These are phyloP conservation scores for Anarsia innoxiella DNA, from an alignment of 2,888 invertebrate species.

Conservation along the genomic window DNA sequence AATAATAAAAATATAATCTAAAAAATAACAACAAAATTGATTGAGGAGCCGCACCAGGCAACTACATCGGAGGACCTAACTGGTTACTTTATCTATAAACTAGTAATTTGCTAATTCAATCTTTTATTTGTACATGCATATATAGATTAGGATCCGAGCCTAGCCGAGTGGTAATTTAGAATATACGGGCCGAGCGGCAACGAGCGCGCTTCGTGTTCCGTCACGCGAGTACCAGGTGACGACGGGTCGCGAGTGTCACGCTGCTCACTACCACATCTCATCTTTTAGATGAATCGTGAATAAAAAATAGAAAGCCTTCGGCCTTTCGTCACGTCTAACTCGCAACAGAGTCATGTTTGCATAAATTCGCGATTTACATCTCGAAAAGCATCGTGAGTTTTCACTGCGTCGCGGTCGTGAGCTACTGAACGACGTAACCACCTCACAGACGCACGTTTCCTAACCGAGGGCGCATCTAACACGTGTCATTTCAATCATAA, in stretches of 20 bases:
- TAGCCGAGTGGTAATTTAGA: conserved; percentile 60
- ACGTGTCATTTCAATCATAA: too few relatives aligned
- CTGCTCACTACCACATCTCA: neutral
- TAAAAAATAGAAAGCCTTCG: conserved; percentile 18
- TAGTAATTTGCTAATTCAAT: conserved; percentile 64
- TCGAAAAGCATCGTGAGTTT: conserved; percentile 22
- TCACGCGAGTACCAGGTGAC: neutral
- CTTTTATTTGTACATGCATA: conserved; percentile 66
- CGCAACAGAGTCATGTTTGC: conserved; percentile 30
- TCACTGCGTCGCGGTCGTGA: conserved; percentile 1
- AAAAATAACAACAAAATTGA: conserved; percentile 64
- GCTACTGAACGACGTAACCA: conserved; percentile 9
- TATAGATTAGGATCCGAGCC: conserved; percentile 55
- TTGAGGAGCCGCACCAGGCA: conserved; percentile 40
- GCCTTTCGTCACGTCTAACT: conserved; percentile 22
- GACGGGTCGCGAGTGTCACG: neutral
- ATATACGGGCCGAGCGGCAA: conserved; percentile 17
- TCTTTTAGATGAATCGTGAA: conserved; percentile 2
- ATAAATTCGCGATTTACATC: conserved; percentile 33
- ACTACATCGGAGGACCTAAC: conserved; percentile 31
- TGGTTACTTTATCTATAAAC: conserved; percentile 36
- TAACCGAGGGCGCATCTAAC: conserved; percentile 8
- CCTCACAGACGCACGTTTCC: conserved; percentile 24
- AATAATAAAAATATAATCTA: conserved; percentile 61
- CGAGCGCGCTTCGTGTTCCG: neutral